These are phyloP conservation scores for Drosophila melanica DNA, from an alignment of 1,140 invertebrate species.

Conservation along the genomic window DNA sequence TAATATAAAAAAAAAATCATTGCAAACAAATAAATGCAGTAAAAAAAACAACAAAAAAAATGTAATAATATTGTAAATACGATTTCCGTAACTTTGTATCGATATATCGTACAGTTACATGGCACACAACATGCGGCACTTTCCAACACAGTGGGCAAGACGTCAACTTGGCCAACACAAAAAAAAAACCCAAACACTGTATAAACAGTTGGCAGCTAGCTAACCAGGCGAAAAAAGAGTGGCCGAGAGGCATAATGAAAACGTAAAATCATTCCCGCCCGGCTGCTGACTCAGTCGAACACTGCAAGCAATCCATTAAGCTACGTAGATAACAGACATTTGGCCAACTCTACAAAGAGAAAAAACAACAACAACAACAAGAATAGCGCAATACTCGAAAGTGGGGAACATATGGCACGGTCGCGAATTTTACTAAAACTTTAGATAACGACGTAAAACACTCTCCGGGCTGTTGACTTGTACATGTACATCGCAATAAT, in stretches of 20 bases:
- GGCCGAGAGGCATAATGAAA: slow-evolving; percentile 32
- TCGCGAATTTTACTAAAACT: slow-evolving; percentile 15
- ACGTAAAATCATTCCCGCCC: slow-evolving; percentile 38
- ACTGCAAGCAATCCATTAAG: slow-evolving; percentile 21
- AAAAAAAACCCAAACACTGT: slow-evolving; percentile 38
- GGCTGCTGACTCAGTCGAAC: slow-evolving; percentile 26
- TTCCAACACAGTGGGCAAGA: slow-evolving; percentile 43
- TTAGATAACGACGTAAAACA: slow-evolving; percentile 25
- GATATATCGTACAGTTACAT: slow-evolving; percentile 20
- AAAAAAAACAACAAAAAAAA: no score
- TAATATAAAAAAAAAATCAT: slow-evolving; percentile 33
- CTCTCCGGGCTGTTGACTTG: not conserved
- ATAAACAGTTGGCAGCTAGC: slow-evolving; percentile 71
- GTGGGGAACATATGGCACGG: slow-evolving; percentile 42
- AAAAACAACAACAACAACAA: slow-evolving; percentile 3
- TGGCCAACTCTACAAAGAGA: slow-evolving; percentile 14
- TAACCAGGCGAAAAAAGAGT: slow-evolving; percentile 35
- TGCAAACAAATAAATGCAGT: slow-evolving; percentile 38
- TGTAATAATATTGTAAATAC: not conserved
- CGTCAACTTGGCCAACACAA: slow-evolving; percentile 32
- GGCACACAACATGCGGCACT: slow-evolving; percentile 9
- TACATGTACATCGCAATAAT: slow-evolving; percentile 36
- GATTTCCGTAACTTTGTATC: slow-evolving; percentile 1
- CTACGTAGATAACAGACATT: slow-evolving; percentile 16
- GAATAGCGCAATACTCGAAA: slow-evolving; percentile 27